A percentile compares a stretch with the other conserved stretches of the same genome.
Evolutionary conservation across 2,797 vertebrate genomes (phyloP).

Genomic region (Amniataba percoides): DNA sequence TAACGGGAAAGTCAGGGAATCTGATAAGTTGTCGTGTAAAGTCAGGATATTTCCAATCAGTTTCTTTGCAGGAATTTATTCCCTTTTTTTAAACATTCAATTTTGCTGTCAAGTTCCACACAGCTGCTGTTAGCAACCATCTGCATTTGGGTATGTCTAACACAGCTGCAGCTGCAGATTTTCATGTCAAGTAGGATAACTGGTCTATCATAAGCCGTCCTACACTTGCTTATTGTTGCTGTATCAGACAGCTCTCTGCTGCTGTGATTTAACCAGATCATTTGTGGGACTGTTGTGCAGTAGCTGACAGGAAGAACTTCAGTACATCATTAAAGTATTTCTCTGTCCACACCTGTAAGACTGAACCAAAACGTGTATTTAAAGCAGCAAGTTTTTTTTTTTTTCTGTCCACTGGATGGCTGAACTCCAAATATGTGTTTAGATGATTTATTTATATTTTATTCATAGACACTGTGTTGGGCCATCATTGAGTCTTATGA

Average conservation of each 20-base stretch:
- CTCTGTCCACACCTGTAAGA: not conserved
- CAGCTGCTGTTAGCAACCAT: not conserved
- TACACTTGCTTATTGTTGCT: not conserved
- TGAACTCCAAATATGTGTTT: no score
- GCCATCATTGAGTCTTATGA: not conserved
- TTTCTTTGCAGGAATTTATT: not conserved
- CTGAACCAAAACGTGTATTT: no score
- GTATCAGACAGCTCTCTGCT: no score
- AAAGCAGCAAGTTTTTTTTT: no score
- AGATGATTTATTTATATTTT: not conserved
- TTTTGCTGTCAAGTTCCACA: not conserved
- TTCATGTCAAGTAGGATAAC: not conserved
- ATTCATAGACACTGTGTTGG: not conserved
- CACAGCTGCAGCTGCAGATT: no score
- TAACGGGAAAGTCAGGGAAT: conserved; percentile 16
- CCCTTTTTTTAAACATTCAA: not conserved
- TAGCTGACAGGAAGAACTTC: not conserved
- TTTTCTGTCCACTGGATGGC: no score
- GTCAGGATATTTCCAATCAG: not conserved
- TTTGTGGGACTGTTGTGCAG: no score
- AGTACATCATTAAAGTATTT: not conserved
- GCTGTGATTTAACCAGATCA: no score
- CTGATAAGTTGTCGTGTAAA: not conserved
- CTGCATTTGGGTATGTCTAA: not conserved
- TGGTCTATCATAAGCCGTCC: not conserved